Evolutionary conservation across 2,888 invertebrate genomes (phyloP).

Genomic region (Lasioglossum morio): DNA sequence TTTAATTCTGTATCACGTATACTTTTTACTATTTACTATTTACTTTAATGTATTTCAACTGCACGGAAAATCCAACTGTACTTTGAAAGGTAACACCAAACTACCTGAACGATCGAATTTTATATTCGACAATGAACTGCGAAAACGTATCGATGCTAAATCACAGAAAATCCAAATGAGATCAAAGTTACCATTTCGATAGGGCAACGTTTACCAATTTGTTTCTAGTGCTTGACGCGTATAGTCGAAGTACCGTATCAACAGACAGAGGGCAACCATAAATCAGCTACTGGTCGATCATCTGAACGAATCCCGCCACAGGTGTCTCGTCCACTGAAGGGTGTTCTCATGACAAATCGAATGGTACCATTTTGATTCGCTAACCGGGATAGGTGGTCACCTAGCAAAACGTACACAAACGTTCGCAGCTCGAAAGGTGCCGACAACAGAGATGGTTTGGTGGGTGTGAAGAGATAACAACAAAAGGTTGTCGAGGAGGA

Average conservation of each 20-base stretch:
- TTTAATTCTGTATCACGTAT: no score
- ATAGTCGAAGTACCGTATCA: not conserved
- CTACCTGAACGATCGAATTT: not conserved
- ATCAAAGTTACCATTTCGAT: not conserved
- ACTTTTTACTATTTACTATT: no score
- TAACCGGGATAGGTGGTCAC: not conserved
- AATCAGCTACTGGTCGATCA: not conserved
- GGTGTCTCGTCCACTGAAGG: not conserved
- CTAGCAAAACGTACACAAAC: constrained; percentile 11
- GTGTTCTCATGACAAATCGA: constrained; percentile 9
- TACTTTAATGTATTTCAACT: no score
- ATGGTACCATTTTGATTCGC: not conserved
- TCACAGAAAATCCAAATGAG: not conserved
- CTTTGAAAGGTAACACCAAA: not conserved
- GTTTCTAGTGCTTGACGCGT: no score
- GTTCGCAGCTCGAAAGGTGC: constrained; percentile 2
- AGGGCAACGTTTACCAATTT: no score
- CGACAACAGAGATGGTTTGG: not conserved
- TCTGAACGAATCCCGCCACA: not conserved
- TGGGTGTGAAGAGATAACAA: not conserved
- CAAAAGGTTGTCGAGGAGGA: not conserved
- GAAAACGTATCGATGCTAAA: no score
- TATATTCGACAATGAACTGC: no score
- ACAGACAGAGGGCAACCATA: no score
- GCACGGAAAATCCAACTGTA: no score